Conservation (phyloP, 1,140 invertebrate genomes). For the Hyles euphorbiae region DNA sequence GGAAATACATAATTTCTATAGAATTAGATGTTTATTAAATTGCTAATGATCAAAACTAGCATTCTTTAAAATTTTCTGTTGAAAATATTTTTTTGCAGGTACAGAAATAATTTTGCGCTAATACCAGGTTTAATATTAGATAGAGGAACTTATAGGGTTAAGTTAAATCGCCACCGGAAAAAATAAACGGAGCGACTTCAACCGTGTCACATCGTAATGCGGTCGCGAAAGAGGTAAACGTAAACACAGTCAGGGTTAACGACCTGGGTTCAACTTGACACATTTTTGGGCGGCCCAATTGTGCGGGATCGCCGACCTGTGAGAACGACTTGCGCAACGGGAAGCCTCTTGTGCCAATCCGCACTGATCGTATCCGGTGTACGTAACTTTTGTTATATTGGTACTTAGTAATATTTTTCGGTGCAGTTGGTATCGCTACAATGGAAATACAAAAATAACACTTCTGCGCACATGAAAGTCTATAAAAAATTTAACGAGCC, state of each 20-base stretch:
- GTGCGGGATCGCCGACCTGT: slow-evolving; percentile 59
- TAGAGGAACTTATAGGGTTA: no score
- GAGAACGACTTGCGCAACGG: slow-evolving; percentile 55
- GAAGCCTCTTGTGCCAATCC: slow-evolving; percentile 47
- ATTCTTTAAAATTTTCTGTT: no score
- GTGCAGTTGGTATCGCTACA: neutral
- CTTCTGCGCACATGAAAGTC: slow-evolving; percentile 14
- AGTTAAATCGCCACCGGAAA: no score
- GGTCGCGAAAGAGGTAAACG: slow-evolving; percentile 51
- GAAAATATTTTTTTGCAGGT: no score
- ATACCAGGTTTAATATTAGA: no score
- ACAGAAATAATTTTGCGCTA: no score
- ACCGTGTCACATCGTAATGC: slow-evolving; percentile 17
- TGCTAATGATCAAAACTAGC: no score
- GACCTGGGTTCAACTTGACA: slow-evolving; percentile 70
- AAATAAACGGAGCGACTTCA: slow-evolving; percentile 2
- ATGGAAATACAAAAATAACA: slow-evolving; percentile 5
- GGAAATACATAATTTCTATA: no score
- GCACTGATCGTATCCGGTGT: slow-evolving; percentile 28
- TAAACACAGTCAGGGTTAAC: slow-evolving; percentile 51
- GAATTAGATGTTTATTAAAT: no score
- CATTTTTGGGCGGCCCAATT: slow-evolving; percentile 68
- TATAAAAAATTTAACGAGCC: slow-evolving; percentile 19
- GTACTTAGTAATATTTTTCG: neutral
- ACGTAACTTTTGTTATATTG: neutral